Evolutionary conservation across 2,797 vertebrate species (phyloP).

Genomic region (Trematomus bernacchii): DNA sequence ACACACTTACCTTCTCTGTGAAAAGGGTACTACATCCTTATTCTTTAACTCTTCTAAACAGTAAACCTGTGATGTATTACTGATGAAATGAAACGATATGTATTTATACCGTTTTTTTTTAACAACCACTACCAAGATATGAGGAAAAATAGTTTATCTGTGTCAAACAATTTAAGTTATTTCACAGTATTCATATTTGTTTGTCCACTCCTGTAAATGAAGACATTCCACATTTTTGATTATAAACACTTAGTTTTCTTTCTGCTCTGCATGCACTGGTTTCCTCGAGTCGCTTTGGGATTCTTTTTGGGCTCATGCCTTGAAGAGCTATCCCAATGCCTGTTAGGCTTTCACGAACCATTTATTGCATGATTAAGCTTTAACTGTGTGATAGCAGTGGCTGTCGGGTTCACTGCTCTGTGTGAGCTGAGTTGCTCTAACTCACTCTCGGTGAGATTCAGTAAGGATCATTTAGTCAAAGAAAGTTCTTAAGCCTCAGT

Average conservation of each 20-base stretch:
- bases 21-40: neutral
- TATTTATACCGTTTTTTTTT: neutral
- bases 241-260: conserved; percentile 1
- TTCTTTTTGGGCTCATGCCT: conserved; percentile 21
- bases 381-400: conserved; percentile 44
- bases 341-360: conserved; percentile 59
- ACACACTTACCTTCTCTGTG: neutral
- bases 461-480: conserved; percentile 11
- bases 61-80: neutral
- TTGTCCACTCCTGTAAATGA: neutral
- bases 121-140: neutral
- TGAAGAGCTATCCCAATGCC: conserved; percentile 33
- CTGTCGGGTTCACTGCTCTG: conserved; percentile 65
- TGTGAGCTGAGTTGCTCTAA: conserved; percentile 29
- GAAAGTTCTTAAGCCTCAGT: conserved; percentile 13
- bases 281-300: conserved; percentile 11
- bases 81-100: neutral
- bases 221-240: neutral
- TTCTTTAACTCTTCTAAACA: conserved; percentile 1
- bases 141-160: neutral
- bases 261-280: neutral
- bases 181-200: neutral
- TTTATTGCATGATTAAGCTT: conserved; percentile 73
- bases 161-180: neutral
- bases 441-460: conserved; percentile 11